Percentiles rank a stretch among this genome's conserved stretches.
These are phyloP conservation scores for Rhinogobio ventralis DNA, from an alignment of 2,797 vertebrate genomes.

Conservation along the genomic window DNA sequence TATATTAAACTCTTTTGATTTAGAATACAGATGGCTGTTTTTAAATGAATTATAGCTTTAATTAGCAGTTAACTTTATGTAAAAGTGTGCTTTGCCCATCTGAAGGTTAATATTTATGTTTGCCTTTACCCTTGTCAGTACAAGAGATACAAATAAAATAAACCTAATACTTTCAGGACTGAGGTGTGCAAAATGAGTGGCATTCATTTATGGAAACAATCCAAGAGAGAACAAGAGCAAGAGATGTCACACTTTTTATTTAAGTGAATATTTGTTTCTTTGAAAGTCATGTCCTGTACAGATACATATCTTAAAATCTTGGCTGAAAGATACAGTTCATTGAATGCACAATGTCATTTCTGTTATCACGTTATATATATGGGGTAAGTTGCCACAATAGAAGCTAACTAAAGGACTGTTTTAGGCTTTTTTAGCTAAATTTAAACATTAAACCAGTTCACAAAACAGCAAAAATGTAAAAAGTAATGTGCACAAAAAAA, in stretches of 20 bases:
- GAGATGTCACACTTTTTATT: neutral
- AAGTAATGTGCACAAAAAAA: neutral
- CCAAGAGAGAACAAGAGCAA: neutral
- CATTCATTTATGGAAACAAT: neutral
- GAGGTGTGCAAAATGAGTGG: neutral
- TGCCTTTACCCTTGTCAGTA: neutral
- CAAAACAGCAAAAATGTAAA: neutral
- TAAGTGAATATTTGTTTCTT: neutral
- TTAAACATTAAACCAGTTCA: neutral
- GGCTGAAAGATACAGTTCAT: neutral
- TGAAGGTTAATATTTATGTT: neutral
- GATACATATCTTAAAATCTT: neutral
- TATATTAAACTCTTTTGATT: conserved; percentile 15
- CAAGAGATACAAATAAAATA: neutral
- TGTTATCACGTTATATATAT: neutral
- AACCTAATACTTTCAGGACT: neutral
- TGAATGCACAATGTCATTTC: neutral
- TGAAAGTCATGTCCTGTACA: neutral
- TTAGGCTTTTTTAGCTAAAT: neutral
- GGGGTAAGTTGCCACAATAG: neutral
- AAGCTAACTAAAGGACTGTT: neutral
- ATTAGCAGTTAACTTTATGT: neutral
- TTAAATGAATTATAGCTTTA: neutral
- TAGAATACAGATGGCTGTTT: neutral
- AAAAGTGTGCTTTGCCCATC: neutral